phyloP scores from a whole-genome alignment of 2,113 vertebrate species.

The Pelusios castaneus region DNA sequence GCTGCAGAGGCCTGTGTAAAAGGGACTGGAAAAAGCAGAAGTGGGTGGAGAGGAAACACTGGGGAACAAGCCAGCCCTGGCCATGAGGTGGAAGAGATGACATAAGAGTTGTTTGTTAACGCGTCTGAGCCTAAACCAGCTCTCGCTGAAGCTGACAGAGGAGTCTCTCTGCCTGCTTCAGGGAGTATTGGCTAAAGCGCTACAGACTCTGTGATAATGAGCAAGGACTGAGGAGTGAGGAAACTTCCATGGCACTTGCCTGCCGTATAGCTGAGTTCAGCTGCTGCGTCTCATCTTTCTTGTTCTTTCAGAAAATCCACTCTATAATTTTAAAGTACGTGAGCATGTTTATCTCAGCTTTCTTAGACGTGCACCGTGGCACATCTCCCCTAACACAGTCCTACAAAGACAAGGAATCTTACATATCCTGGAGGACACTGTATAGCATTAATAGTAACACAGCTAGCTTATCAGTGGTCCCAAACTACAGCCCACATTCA shows the following conservation, averaged over 20 bases:
- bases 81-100: neutral
- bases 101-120: neutral
- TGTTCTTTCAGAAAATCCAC: neutral
- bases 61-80: neutral
- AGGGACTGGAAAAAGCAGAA: neutral
- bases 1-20: neutral
- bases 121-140: neutral
- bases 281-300: neutral
- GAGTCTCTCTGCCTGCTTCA: neutral
- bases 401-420: neutral
- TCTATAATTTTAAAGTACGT: neutral
- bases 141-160: neutral
- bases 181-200: accelerated
- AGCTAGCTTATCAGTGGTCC: neutral
- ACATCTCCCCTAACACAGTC: neutral
- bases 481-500: neutral
- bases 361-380: neutral
- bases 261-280: neutral
- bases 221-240: accelerated
- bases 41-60: neutral
- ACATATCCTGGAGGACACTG: neutral
- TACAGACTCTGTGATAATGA: neutral
- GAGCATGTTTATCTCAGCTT: neutral
- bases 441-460: neutral
- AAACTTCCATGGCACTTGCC: neutral